A percentile compares a stretch with the other conserved stretches of the same genome.
These are phyloP conservation scores for Tarsius wallacei DNA, from an alignment of 2,797 vertebrate species.

Conservation along the genomic window DNA sequence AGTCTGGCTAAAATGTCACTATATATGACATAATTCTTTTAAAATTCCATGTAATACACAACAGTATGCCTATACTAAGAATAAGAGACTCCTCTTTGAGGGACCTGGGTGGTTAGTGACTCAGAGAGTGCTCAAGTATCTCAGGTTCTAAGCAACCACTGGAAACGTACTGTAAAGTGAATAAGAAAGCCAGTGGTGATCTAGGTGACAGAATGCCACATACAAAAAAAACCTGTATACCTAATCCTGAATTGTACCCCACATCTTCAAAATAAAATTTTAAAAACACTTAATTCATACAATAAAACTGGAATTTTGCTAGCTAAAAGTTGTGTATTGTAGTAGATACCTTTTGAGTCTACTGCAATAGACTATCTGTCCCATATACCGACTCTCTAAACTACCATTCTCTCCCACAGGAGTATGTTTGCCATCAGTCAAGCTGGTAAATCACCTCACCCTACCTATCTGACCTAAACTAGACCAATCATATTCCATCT, in stretches of 20 bases:
- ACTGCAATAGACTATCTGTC: too few relatives aligned
- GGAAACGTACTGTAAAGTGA: neutral
- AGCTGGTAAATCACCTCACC: neutral
- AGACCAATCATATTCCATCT: slow-evolving; percentile 24
- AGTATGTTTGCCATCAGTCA: neutral
- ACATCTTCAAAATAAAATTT: neutral
- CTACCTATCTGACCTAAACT: neutral
- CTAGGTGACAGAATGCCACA: neutral
- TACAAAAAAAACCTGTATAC: too few relatives aligned
- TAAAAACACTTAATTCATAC: neutral
- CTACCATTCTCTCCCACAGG: neutral
- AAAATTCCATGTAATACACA: neutral
- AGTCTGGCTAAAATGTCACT: slow-evolving; percentile 33
- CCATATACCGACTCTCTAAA: neutral
- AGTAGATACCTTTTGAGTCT: neutral
- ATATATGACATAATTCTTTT: neutral
- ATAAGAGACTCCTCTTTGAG: neutral
- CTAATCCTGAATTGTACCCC: too few relatives aligned
- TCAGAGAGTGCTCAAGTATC: neutral
- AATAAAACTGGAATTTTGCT: slow-evolving; percentile 19
- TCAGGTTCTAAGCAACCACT: neutral
- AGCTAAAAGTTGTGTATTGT: neutral
- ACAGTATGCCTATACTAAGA: neutral
- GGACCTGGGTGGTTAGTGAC: neutral
- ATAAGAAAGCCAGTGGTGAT: slow-evolving; percentile 4